Evolutionary conservation across 2,888 invertebrate species (phyloP), one percentile per base, ranked within the genome.

Genomic region (Andricus quercusramuli): DNA sequence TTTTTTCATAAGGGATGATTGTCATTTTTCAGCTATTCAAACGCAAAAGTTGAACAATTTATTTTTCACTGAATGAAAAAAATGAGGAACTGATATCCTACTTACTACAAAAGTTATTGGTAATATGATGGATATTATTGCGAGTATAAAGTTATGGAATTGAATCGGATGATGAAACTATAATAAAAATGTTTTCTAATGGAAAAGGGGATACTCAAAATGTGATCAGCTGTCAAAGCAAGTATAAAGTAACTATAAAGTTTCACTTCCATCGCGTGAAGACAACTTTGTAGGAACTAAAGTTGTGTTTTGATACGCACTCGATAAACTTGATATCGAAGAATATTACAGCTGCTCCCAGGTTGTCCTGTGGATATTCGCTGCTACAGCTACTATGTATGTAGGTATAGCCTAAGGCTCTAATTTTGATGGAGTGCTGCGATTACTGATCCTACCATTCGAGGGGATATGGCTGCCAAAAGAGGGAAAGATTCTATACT

Each of bases 371-470:
- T 44, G 47, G 47, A 70, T 70, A 70, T 70, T 44, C 47, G 29
- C 11, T 51, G 51, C 47, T 70, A 51, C 47, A 47, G 70, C 29
- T 70, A 70, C 44, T 37, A 37, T 47, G 20, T 47, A 17, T 17
- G 51, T 51, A 47, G 47, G n/a, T 56, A 22, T 22, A 47, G 70
- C 70, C 51, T 17, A 29, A 70, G 70, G 70, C 70, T 70, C 47
- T 70, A 70, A 70, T 70, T 70, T 70, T 70, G 70, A 70, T 70
- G 70, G 70, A 70, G 70, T 70, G 70, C 51, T 70, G 17, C 70
- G 70, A 70, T 70, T 70, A 70, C 47, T 29, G 70, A 70, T 47
- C 70, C 47, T 25, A 70, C 47, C 70, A 47, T 68, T 8, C 8
- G 47, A 70, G 29, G 70, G 70, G 70, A 47, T 8, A 70, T 9